phyloP scores from a whole-genome alignment of 2,888 invertebrate species.

The Myathropa florea region DNA sequence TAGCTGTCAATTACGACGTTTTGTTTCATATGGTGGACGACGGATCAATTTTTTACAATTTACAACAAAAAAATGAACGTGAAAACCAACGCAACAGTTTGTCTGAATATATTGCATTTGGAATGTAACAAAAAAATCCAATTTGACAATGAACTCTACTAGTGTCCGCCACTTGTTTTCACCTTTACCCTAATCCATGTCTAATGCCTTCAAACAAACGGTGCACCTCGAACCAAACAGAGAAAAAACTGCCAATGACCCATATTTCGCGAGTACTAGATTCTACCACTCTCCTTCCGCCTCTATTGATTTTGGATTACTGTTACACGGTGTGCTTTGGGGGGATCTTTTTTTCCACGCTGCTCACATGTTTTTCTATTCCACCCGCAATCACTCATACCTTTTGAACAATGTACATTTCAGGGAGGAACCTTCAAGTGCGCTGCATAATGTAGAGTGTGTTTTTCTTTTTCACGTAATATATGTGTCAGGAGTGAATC shows the following conservation, averaged over 20 bases:
- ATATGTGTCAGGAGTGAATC: background rate
- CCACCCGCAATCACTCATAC: slow-evolving; percentile 35
- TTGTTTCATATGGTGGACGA: too few relatives aligned
- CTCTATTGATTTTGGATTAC: slow-evolving; percentile 56
- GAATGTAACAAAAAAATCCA: background rate
- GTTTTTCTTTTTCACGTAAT: background rate
- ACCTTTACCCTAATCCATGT: slow-evolving; percentile 47
- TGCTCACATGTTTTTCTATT: background rate
- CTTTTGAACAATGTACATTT: slow-evolving; percentile 40
- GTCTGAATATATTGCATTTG: too few relatives aligned
- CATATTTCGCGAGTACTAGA: slow-evolving; percentile 31
- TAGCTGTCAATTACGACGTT: too few relatives aligned
- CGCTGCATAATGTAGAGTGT: background rate
- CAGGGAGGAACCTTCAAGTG: background rate
- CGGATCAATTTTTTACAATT: too few relatives aligned
- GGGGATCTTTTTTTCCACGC: background rate
- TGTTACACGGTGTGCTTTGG: slow-evolving; percentile 16
- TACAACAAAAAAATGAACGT: too few relatives aligned
- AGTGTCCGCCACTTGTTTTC: slow-evolving; percentile 17
- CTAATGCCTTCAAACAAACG: background rate
- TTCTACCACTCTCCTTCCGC: background rate
- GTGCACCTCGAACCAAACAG: background rate
- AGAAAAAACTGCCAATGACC: slow-evolving; percentile 55
- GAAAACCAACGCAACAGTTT: too few relatives aligned
- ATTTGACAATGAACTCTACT: slow-evolving; percentile 54